Evolutionary conservation across 1,140 invertebrate species (phyloP), one percentile per base, ranked within the genome.

Genomic region (Drosophila nigrodunni): DNA sequence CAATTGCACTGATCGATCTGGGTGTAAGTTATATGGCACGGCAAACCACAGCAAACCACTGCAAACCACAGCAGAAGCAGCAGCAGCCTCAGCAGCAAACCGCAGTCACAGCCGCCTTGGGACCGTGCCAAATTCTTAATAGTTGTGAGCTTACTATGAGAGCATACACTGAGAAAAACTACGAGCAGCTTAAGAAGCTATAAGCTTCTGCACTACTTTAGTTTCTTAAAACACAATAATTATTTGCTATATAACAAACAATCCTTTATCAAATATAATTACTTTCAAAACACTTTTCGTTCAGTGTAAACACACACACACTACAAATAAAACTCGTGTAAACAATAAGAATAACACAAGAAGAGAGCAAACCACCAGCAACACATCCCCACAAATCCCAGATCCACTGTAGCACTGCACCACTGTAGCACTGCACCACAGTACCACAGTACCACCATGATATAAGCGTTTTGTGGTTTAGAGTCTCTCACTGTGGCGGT

Each of bases 51-150:
- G 61, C 47, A 62, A 30, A 54, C 50, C 43, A 60, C 69, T 50
- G 72, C 52, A 43, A 57, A 46, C 52, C 13, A 46, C 44, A 46
- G 13, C 13, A 47, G 25, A 30, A 43, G n/a, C 41, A 43, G 41
- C 66, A 66, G 58, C 70, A 37, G 47, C 55, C 34, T 55, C 21
- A 35, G 52, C 75, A 49, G 65, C 64, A 55, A 49, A 55, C 52
- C 34, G n/a, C 35, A 41, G 35, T 57, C 30, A 35, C 60, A 68
- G 78, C 70, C 74, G 72, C 64, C 67, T 59, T 71, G 69, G 59
- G 78, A 90, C 85, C 86, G 78, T 89, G 82, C 86, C 86, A 91
- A 91, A 91, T 91, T 91, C 88, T 85, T 91, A 91, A 91, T 91
- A 91, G 88, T 91, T 82, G 74, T 67, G 66, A 74, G 76, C 74